Base-by-base conservation (phyloP, 2,113 vertebrate species). In the Saccopteryx leptura region DNA sequence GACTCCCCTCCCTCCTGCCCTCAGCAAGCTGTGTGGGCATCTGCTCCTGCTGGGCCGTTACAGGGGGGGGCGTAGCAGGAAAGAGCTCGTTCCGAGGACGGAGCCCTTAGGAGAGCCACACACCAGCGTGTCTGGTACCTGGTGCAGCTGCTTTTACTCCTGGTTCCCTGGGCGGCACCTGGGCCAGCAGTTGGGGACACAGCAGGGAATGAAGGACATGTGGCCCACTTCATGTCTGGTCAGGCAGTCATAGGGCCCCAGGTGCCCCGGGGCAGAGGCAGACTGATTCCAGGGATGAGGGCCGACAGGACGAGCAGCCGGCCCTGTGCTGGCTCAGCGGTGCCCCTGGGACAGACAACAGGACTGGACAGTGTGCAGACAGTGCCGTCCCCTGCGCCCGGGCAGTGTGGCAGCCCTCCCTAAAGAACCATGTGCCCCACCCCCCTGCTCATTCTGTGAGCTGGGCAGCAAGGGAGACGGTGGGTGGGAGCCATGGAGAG, bases 11-110 rank as follows among this genome's bases (percentile, higher is more conserved):
- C 18, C 17, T 46, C 80, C 61, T 50, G 15, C 58, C 78, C 23
- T 9, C 71, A 24, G 2, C 4, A 12, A 21, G 71, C 5, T 1
- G 0, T 0, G 0, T 4, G 17, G 71, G 69, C 54, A 9, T 21
- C 74, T 56, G 48, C 81, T 17, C 46, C 21, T 46, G 65, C 56
- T 14, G 0, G 39, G 82, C 28, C n/a, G 1, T 72, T 26, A 9
- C 11, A 7, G 58, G n/a, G 4, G 9, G 48, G 6, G 5, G 63
- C 61, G 3, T 65, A 9, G 15, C 24, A 5, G 72, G 39, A 39
- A 39, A 26, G 28, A 61, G 81, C n/a, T 3, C 13, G 2, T 2
- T 21, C 19, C 2, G 2, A 50, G 69, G 9, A 1, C 7, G 76
- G 17, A 19, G 88, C 72, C 11, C 63, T 17, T 0, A 5, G 17